Base-by-base conservation (phyloP, 2,797 vertebrate genomes). In the Halcyon leucocephala region DNA sequence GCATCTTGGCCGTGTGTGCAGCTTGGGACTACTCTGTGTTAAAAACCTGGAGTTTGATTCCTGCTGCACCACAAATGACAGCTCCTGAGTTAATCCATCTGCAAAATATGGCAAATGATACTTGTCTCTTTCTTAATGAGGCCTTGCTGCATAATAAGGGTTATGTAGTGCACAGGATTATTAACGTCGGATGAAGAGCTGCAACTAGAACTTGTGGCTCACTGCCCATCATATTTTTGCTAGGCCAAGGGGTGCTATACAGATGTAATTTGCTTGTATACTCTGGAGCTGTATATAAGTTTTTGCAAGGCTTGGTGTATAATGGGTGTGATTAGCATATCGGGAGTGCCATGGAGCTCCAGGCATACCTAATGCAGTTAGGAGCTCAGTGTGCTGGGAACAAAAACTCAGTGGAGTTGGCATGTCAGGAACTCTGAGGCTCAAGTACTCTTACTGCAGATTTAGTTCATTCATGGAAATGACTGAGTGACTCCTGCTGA, bases 71-170 rank as follows among this genome's bases (percentile, higher is more conserved):
- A 78, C 26, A 93, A 89, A 82, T 78, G 67, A 89, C 74, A 93
- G 61, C 52, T 85, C 52, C 86, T 88, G 82, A 93, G 76, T 72
- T 93, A 96, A 96, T 93, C 79, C 82, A 88, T 90, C 84, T 86
- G 87, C 72, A 95, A 95, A 96, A 94, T 86, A 94, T 69, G 54
- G 92, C 76, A 94, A 96, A 94, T 91, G 84, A 95, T 92, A 95
- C 81, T 96, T 96, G 69, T 92, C 79, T 92, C 61, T 93, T 92
- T 93, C 92, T 96, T 93, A 96, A 96, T 92, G 91, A 96, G 89
- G 69, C 91, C 91, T 90, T 92, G 76, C 84, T 93, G 89, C 69
- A 92, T 94, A 96, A 96, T 92, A 96, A 94, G 86, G 76, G 74
- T 92, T 92, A 73, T 74, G 89, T 54, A 86, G 86, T 66, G 65